These are phyloP conservation scores for Brachyptera putata DNA, from an alignment of 2,888 invertebrate species.

Conservation along the genomic window DNA sequence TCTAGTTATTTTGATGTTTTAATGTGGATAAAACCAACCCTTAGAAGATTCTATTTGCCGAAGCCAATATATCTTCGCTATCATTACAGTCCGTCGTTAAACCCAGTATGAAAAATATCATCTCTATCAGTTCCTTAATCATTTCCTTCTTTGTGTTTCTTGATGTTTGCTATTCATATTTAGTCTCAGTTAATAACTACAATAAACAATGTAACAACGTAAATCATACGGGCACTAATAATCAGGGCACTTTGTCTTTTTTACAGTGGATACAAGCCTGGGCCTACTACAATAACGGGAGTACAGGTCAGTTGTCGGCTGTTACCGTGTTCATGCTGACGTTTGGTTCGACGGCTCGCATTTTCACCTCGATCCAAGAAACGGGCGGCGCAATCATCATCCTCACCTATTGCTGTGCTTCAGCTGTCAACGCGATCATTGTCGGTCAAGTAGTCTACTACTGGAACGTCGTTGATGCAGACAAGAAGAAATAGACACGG, in stretches of 20 bases:
- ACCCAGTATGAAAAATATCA: too few relatives aligned
- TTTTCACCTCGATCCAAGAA: conserved; percentile 97
- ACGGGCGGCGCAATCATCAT: conserved; percentile 89
- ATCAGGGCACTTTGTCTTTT: not conserved
- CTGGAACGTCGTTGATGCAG: conserved; percentile 59
- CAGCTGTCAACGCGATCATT: conserved; percentile 70
- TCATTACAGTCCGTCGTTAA: too few relatives aligned
- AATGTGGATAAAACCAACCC: too few relatives aligned
- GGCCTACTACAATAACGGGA: conserved; percentile 81
- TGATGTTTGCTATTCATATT: too few relatives aligned
- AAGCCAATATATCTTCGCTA: too few relatives aligned
- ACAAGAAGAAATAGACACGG: not conserved
- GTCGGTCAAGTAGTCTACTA: conserved; percentile 81
- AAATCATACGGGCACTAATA: not conserved
- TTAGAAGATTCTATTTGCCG: too few relatives aligned
- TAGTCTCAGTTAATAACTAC: too few relatives aligned
- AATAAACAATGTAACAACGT: too few relatives aligned
- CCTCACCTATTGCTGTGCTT: conserved; percentile 67
- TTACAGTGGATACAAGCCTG: conserved; percentile 77
- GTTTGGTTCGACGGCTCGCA: conserved; percentile 84
- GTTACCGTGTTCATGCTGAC: conserved; percentile 82
- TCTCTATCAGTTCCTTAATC: too few relatives aligned
- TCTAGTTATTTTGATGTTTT: too few relatives aligned
- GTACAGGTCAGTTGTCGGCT: conserved; percentile 94
- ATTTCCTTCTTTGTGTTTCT: too few relatives aligned